phyloP scores from a whole-genome alignment of 2,797 vertebrate species.

The Typhlichthys subterraneus region DNA sequence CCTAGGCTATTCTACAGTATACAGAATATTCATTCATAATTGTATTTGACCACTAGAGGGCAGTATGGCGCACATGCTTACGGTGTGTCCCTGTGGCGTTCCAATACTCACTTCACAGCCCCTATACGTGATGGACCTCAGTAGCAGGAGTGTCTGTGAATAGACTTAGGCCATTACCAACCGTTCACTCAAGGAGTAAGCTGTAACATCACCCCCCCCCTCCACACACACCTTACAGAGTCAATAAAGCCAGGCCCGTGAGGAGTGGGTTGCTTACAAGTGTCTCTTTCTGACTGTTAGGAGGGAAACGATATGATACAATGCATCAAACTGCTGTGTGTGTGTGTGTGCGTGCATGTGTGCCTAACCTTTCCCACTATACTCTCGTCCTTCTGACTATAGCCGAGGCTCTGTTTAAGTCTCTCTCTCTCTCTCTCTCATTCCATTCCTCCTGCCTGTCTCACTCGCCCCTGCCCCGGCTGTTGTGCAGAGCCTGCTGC shows the following conservation, averaged over 20 bases:
- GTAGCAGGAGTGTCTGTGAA: conserved; percentile 19
- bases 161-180: conserved; percentile 7
- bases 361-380: too few species aligned
- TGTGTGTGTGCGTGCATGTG: too few species aligned
- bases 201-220: not conserved
- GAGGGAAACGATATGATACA: not conserved
- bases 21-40: too few species aligned
- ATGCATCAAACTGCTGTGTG: too few species aligned
- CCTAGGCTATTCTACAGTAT: too few species aligned
- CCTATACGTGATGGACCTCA: conserved; percentile 15
- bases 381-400: not conserved
- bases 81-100: too few species aligned
- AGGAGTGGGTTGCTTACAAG: conserved; percentile 3
- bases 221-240: not conserved
- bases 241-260: conserved; percentile 8
- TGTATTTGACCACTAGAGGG: too few species aligned
- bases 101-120: not conserved
- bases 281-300: not conserved
- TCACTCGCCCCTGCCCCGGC: conserved; percentile 15
- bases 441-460: too few species aligned
- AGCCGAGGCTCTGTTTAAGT: not conserved
- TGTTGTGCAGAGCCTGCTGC: conserved; percentile 78
- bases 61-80: too few species aligned
- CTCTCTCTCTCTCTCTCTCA: not conserved
- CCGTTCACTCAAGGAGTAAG: not conserved